Evolutionary conservation across 2,797 vertebrate species (phyloP), one percentile per base, ranked within the genome.

Genomic region (Etheostoma nigrum): DNA sequence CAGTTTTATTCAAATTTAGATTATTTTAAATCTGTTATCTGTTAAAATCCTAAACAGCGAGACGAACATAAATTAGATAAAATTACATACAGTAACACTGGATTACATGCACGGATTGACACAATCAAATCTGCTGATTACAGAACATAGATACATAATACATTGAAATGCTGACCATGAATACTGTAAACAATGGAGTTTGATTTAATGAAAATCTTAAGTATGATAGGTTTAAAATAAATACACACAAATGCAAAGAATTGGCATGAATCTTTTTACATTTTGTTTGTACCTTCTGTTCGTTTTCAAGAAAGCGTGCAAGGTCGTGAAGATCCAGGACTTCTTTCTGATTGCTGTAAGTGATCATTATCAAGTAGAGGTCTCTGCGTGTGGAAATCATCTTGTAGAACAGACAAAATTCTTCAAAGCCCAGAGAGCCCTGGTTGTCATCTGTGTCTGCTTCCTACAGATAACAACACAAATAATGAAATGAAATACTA

Each of bases 401-500:
- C 94, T 99, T 98, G 82, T 99, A 99, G 94, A 99, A 99, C 9
- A 95, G 93, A 14, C 97, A 98, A 93, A 99, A 99, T 85, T 99
- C 98, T 19, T 98, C 97, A 0, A 99, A 99, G 72, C 93, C 97
- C 83, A 99, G 92, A 0, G 94, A 96, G 10, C 98, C 98, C 90
- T 98, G 97, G 84, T 96, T 96, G 23, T 97, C 97, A 15, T 98
- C 98, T 0, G 97, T 99, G 85, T 99, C 97, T 0, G 98, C 98
- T 74, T 98, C 97, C 98, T 99, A 87, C 42, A 76, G 55, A 91
- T 1, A 49, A 77, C 51, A 27, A 63, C 11, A 72, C 58, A 36
- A 81, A 74, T 69, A 42, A 74, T 69, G 64, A 30, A 30, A 5
- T 30, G 30, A 30, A 30, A 30, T 30, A 30, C 30, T 1, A 85